phyloP scores from a whole-genome alignment of 2,113 vertebrate genomes.

The Megalops atlanticus region DNA sequence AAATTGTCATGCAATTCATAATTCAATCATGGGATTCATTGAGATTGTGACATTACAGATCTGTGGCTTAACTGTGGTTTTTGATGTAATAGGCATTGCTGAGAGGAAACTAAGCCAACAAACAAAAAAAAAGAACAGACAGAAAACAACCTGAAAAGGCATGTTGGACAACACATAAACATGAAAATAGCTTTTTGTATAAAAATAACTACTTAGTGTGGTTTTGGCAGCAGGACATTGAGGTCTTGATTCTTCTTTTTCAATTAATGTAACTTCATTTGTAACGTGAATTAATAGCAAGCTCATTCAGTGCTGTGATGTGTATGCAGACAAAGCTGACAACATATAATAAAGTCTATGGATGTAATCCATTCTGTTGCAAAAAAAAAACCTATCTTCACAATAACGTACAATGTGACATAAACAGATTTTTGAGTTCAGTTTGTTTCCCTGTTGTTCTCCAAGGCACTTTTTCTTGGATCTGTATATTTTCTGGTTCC shows the following conservation, averaged over 20 bases:
- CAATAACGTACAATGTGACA: slow-evolving; percentile 56
- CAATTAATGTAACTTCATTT: slow-evolving; percentile 53
- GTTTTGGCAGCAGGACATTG: slow-evolving; percentile 64
- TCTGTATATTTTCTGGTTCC: slow-evolving; percentile 53
- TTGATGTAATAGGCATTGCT: slow-evolving; percentile 65
- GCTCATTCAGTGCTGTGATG: slow-evolving; percentile 51
- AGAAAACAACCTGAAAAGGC: slow-evolving; percentile 32
- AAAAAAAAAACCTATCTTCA: slow-evolving; percentile 83
- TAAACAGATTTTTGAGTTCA: slow-evolving; percentile 59
- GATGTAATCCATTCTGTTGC: slow-evolving; percentile 73
- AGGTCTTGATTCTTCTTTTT: slow-evolving; percentile 40
- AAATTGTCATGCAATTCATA: slow-evolving; percentile 71
- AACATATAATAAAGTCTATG: slow-evolving; percentile 64
- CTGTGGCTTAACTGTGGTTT: slow-evolving; percentile 53
- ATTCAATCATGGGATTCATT: slow-evolving; percentile 61
- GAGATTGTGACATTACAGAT: slow-evolving; percentile 52
- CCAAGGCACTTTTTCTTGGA: slow-evolving; percentile 85
- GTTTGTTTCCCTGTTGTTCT: slow-evolving; percentile 72
- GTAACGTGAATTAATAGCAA: slow-evolving; percentile 49
- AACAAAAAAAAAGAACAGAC: not conserved
- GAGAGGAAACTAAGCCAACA: slow-evolving; percentile 57
- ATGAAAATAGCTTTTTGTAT: slow-evolving; percentile 42
- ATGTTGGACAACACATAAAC: slow-evolving; percentile 36
- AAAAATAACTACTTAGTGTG: slow-evolving; percentile 49
- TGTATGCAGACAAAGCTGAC: slow-evolving; percentile 55